Evolutionary conservation across 2,888 invertebrate species (phyloP), one percentile per base, ranked within the genome.

Genomic region (Cabera pusaria): DNA sequence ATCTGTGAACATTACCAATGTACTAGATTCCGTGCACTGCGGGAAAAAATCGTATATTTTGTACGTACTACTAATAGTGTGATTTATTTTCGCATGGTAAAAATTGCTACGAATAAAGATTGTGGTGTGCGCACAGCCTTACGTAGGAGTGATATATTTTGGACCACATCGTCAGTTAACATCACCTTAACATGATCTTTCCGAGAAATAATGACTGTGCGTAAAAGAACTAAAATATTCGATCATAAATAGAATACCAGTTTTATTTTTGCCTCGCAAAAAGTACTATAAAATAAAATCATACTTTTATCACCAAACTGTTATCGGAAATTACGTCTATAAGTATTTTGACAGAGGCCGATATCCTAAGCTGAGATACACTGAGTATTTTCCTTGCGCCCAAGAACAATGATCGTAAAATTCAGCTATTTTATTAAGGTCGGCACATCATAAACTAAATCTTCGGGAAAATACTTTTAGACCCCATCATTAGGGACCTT

Each of bases 361-460:
- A 42, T 31, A 42, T 36, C 22, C 41, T 31, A 22, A 42, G 31
- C 28, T 18, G 20, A 40, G 26, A 36, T 18, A 36, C 31, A 42
- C 31, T 31, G 21, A 22, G 28, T 8, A 48, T 49, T 51, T 48
- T 36, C 40, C 34, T 42, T 31, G 40, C 40, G 38, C 32, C 22
- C 33, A 43, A 31, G 39, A 48, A 45, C 44, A 43, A 38, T 34
- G 47, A 40, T 48, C 52, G 49, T 52, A 52, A 52, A 52, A 38
- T 45, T 39, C 35, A 36, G 34, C 25, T 49, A 44, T 50, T 52
- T 52, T 52, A 52, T 50, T 45, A 50, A 49, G 52, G 52, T 50
- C 45, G 42, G 44, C 28, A 44, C 44, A 38, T 44, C 44, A 48
- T 53, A 53, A 53, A 53, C 48, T 53, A 53, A 53, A 53, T 48